A percentile compares a stretch with the other conserved stretches of the same genome.
Conservation (phyloP, 35 echinoderm and acorn worm species). For the Holothuria glaberrima region DNA sequence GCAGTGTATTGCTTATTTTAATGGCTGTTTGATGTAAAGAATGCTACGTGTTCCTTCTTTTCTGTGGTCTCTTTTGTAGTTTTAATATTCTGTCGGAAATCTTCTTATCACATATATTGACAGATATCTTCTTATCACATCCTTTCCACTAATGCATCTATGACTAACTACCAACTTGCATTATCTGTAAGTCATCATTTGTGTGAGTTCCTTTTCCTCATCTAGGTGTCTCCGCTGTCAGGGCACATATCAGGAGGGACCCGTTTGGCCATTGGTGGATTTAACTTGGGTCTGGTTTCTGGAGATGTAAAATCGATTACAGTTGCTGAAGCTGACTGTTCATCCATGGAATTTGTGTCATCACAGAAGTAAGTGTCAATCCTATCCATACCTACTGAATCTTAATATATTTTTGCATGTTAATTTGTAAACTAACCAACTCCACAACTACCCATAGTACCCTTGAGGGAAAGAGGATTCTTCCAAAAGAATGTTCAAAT, state of each 20-base stretch:
- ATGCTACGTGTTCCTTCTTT: no score
- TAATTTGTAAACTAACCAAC: no score
- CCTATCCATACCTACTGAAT: no score
- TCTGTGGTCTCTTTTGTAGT: no score
- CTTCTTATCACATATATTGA: no score
- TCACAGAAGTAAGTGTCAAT: conserved; percentile 9
- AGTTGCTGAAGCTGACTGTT: not conserved
- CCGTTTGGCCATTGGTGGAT: conserved; percentile 4
- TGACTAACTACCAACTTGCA: not conserved
- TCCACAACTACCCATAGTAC: no score
- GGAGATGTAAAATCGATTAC: not conserved
- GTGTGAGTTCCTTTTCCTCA: not conserved
- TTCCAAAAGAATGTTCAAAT: no score
- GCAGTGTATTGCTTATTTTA: not conserved
- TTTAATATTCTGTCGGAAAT: no score
- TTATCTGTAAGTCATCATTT: no score
- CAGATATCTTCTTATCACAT: no score
- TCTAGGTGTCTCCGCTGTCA: conserved; percentile 1
- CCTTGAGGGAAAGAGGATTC: no score
- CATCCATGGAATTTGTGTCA: not conserved
- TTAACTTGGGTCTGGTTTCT: conserved; percentile 2
- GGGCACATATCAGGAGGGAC: conserved; percentile 36
- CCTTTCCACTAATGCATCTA: not conserved
- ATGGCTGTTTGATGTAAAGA: not conserved
- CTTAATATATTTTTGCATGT: no score